phyloP scores from a whole-genome alignment of 2,888 invertebrate genomes.

The Chrysina gloriosa region DNA sequence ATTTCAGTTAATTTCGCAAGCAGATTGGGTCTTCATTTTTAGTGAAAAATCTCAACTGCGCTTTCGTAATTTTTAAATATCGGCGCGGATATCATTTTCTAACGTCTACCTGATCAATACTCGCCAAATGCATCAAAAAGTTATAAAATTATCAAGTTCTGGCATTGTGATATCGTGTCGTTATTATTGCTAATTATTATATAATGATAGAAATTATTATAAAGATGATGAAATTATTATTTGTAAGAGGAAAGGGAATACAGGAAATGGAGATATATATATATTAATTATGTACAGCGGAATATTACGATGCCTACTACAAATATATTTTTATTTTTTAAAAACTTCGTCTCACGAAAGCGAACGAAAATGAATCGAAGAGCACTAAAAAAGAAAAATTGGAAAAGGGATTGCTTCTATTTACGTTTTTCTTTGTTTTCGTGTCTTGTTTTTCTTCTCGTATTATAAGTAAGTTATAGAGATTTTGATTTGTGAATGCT shows the following conservation, averaged over 20 bases:
- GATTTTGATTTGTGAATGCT: too few relatives aligned
- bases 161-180: constrained; percentile 43
- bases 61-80: too few relatives aligned
- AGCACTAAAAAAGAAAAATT: neutral
- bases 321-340: constrained; percentile 38
- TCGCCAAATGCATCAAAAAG: neutral
- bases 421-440: neutral
- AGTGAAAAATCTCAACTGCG: too few relatives aligned
- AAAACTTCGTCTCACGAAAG: neutral
- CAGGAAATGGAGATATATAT: constrained; percentile 1
- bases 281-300: constrained; percentile 20
- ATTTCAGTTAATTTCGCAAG: too few relatives aligned
- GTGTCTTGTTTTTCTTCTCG: too few relatives aligned
- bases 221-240: constrained; percentile 8
- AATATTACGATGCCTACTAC: neutral
- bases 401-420: neutral
- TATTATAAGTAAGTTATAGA: too few relatives aligned
- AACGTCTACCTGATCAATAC: constrained; percentile 23
- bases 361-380: neutral
- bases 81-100: neutral
- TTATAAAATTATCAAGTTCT: constrained; percentile 25
- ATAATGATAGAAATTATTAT: neutral
- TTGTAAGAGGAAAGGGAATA: constrained; percentile 2
- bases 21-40: neutral
- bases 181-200: constrained; percentile 23